Percentiles rank a stretch among this genome's conserved stretches.
Evolutionary conservation across 1,140 invertebrate genomes (phyloP).

Genomic region (Aphelinus certus): DNA sequence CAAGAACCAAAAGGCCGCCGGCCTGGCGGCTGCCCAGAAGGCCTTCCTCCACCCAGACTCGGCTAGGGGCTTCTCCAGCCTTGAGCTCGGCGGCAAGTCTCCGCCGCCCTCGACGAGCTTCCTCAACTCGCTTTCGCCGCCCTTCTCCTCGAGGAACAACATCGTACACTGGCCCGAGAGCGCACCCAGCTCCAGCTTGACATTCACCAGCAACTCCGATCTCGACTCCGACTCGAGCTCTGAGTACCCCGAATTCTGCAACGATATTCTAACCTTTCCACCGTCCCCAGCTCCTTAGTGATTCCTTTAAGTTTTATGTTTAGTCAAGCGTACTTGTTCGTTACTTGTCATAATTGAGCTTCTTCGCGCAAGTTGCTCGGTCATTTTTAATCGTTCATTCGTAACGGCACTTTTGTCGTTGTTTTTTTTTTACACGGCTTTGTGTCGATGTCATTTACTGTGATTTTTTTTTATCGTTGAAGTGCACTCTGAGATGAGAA

Average conservation of each 20-base stretch:
- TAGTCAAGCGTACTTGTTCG: neutral
- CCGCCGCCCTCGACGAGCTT: slow-evolving; percentile 63
- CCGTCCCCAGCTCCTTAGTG: slow-evolving; percentile 60
- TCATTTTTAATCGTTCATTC: neutral
- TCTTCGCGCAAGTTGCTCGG: no score
- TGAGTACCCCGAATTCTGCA: slow-evolving; percentile 64
- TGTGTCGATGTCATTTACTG: neutral
- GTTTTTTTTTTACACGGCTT: neutral
- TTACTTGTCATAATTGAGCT: no score
- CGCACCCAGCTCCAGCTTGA: slow-evolving; percentile 61
- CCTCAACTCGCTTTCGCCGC: slow-evolving; percentile 61
- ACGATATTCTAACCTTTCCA: slow-evolving; percentile 59
- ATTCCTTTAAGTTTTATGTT: neutral
- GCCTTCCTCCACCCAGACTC: slow-evolving; percentile 54
- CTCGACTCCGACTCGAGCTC: slow-evolving; percentile 62
- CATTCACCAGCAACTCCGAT: slow-evolving; percentile 63
- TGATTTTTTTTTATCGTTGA: neutral
- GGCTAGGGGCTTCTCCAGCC: slow-evolving; percentile 50
- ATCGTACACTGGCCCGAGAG: slow-evolving; percentile 62
- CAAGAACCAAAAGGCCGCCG: slow-evolving; percentile 49
- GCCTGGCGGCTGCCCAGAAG: slow-evolving; percentile 16
- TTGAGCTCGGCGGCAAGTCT: slow-evolving; percentile 59
- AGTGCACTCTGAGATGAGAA: no score
- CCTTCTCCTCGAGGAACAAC: slow-evolving; percentile 60
- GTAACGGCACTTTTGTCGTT: neutral